These are phyloP conservation scores for Acrocephalus arundinaceus DNA, from an alignment of 2,113 vertebrate genomes.

Conservation along the genomic window DNA sequence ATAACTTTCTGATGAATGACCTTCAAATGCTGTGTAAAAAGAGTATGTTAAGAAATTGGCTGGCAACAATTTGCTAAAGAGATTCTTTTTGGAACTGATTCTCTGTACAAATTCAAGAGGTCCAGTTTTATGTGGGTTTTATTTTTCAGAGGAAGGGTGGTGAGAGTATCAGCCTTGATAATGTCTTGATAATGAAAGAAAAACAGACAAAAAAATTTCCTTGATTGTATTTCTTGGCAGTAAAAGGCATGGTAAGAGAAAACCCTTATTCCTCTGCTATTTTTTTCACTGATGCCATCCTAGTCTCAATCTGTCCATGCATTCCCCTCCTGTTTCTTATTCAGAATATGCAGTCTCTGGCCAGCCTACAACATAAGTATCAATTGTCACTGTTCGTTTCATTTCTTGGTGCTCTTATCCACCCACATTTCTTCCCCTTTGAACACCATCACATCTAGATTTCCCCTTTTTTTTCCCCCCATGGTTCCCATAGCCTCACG, in stretches of 20 bases:
- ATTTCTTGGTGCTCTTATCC: neutral
- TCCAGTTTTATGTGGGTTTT: neutral
- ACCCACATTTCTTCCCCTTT: neutral
- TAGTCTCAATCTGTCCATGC: neutral
- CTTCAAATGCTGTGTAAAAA: neutral
- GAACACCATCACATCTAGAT: neutral
- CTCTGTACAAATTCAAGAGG: neutral
- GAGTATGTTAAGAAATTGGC: neutral
- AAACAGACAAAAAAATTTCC: neutral
- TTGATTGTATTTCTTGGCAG: neutral
- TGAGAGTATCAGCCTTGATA: neutral
- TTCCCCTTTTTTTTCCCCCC: neutral
- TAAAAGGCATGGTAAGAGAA: neutral
- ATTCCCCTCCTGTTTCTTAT: neutral
- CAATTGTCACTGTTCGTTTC: neutral
- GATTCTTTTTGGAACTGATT: neutral
- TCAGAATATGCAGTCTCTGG: neutral
- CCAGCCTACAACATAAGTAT: neutral
- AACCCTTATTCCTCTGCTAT: neutral
- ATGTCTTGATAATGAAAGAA: neutral
- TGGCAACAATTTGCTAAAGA: neutral
- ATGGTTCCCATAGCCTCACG: neutral
- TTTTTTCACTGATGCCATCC: neutral
- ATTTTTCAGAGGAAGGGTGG: neutral
- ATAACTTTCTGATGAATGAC: neutral